These are phyloP conservation scores for Caradrina clavipalpis DNA, from an alignment of 2,888 invertebrate species.

Conservation along the genomic window DNA sequence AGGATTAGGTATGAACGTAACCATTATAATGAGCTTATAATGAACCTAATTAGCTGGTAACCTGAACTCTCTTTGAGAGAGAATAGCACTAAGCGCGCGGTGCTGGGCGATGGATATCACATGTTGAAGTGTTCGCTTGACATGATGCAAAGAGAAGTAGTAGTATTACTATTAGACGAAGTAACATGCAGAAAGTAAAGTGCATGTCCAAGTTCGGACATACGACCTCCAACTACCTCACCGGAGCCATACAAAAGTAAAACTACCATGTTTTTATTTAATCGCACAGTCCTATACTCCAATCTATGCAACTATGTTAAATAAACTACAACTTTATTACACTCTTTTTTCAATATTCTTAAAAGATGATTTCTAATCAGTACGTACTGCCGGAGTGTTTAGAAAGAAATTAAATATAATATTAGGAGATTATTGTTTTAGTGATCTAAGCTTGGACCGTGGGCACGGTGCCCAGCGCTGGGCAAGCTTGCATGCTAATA, in stretches of 20 bases:
- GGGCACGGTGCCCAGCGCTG: slow-evolving; percentile 30
- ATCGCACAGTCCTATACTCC: slow-evolving; percentile 4
- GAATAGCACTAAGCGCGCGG: no score
- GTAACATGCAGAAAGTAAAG: no score
- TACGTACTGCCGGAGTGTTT: slow-evolving; percentile 37
- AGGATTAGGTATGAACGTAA: neutral
- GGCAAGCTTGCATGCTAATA: slow-evolving; percentile 49
- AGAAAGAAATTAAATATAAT: slow-evolving; percentile 46
- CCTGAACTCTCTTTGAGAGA: no score
- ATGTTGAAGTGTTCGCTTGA: no score
- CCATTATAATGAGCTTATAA: no score
- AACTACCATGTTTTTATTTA: neutral
- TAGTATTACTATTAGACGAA: no score
- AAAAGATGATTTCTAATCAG: neutral
- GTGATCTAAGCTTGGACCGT: slow-evolving; percentile 36
- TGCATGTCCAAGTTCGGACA: no score
- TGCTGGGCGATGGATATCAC: no score
- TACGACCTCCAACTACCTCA: no score
- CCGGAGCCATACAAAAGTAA: no score
- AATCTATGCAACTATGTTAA: neutral
- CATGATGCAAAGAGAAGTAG: no score
- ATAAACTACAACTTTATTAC: slow-evolving; percentile 11
- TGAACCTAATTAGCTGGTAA: no score
- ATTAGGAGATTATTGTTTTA: slow-evolving; percentile 60
- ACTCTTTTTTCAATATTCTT: slow-evolving; percentile 10